A percentile compares a stretch with the other conserved stretches of the same genome.
Conservation (phyloP, 1,140 invertebrate species). For the Gryon sp. region DNA sequence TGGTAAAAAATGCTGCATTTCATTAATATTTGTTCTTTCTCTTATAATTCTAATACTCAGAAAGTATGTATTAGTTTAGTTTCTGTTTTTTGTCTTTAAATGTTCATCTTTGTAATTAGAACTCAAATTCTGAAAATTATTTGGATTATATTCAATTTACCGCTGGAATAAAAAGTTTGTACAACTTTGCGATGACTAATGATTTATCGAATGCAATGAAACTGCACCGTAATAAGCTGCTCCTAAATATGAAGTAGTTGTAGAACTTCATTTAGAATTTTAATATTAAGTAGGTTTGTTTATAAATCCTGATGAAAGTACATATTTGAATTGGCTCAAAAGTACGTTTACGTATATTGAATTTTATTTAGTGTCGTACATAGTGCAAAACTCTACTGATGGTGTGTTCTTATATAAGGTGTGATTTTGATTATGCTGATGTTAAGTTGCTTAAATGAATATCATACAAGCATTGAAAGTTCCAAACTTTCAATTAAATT, state of each 20-base stretch:
- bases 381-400: constrained; percentile 3
- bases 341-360: constrained; percentile 30
- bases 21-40: background rate
- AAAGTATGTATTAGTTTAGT: too few species aligned
- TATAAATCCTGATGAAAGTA: constrained; percentile 44
- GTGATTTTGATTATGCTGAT: constrained; percentile 15
- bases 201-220: constrained; percentile 41
- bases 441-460: constrained; percentile 12
- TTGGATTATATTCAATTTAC: constrained; percentile 10
- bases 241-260: constrained; percentile 46
- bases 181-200: constrained; percentile 37
- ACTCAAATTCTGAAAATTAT: background rate
- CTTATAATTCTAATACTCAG: background rate
- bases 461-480: too few species aligned
- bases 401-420: constrained; percentile 10
- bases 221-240: constrained; percentile 43
- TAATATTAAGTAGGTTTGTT: constrained; percentile 42
- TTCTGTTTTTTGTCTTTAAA: too few species aligned
- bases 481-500: constrained; percentile 1
- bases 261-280: constrained; percentile 45
- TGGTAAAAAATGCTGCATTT: too few species aligned
- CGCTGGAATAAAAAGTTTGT: constrained; percentile 34
- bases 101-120: too few species aligned
- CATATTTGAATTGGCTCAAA: constrained; percentile 43
- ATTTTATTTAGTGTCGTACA: constrained; percentile 25